Base-by-base conservation (phyloP, 2,113 vertebrate species). In the Enhydra lutris region DNA sequence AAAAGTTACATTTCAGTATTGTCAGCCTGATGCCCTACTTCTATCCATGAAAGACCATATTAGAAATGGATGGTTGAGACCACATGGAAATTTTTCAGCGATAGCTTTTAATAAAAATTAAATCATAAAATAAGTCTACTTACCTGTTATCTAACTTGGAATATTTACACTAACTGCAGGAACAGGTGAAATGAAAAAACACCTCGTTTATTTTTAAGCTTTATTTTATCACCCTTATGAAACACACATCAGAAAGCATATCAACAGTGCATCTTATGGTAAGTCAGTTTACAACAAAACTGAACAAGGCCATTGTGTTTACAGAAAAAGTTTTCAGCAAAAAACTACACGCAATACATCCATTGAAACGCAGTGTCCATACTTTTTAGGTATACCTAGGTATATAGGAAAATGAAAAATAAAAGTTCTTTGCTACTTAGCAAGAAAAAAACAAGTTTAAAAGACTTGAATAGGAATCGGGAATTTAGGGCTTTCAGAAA, bases 251-350 rank as follows among this genome's bases (percentile, higher is more conserved):
- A 90, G 96, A 93, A 98, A 97, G 97, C 97, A 52, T 97, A 96
- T 92, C 96, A 90, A 96, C 97, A 98, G 97, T 96, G 95, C 95
- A 97, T 95, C 92, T 95, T 87, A 96, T 39, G 89, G 80, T 50
- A 87, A 74, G 90, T 97, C 97, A 96, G 96, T 96, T 97, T 94
- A 97, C 97, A 96, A 95, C 95, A 95, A 97, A 97, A 97, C 94
- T 97, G 97, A 98, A 97, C 97, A 98, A 97, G 97, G 97, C 97
- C 96, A 97, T 94, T 76, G 97, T 97, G 97, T 97, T 97, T 97
- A 97, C 97, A 95, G 93, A 76, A 95, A 95, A 96, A 95, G 90
- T 94, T 95, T 92, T 95, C 95, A 91, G 96, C 97, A 96, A 95
- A 91, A 96, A 97, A 92, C 84, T 63, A 50, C 89, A 78, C 11